These are phyloP conservation scores for Sminthurinus aureus DNA, from an alignment of 2,888 invertebrate species.

Conservation along the genomic window DNA sequence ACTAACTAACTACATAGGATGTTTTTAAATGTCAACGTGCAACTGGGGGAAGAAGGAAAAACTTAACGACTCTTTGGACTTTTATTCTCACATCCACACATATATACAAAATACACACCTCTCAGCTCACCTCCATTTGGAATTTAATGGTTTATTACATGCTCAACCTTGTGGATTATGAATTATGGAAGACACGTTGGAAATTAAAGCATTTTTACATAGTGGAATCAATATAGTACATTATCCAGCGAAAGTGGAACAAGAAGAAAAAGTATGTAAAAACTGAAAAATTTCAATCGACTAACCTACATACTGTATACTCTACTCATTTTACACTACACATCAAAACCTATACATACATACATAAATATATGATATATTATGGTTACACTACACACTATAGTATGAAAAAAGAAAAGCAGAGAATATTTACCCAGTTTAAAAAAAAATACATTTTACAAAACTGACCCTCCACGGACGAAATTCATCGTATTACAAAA, in stretches of 20 bases:
- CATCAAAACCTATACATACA: neutral
- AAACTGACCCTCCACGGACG: constrained; percentile 34
- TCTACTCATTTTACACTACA: no score
- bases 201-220: no score
- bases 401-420: neutral
- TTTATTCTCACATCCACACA: neutral
- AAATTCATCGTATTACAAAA: constrained; percentile 15
- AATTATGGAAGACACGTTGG: no score
- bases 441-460: constrained; percentile 25
- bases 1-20: neutral
- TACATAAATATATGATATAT: neutral
- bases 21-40: neutral
- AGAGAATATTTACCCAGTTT: neutral
- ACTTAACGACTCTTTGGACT: constrained; percentile 17
- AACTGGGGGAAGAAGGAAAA: constrained; percentile 33
- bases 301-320: no score
- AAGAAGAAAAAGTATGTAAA: no score
- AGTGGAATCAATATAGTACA: no score
- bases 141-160: constrained; percentile 29
- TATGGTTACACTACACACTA: neutral
- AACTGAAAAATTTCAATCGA: neutral
- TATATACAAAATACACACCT: neutral
- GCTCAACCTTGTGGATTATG: neutral
- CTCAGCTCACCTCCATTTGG: constrained; percentile 31
- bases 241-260: no score